Percentiles rank a stretch among this genome's conserved stretches.
phyloP scores from a whole-genome alignment of 2,888 invertebrate genomes.

The Drosophila yooni region DNA sequence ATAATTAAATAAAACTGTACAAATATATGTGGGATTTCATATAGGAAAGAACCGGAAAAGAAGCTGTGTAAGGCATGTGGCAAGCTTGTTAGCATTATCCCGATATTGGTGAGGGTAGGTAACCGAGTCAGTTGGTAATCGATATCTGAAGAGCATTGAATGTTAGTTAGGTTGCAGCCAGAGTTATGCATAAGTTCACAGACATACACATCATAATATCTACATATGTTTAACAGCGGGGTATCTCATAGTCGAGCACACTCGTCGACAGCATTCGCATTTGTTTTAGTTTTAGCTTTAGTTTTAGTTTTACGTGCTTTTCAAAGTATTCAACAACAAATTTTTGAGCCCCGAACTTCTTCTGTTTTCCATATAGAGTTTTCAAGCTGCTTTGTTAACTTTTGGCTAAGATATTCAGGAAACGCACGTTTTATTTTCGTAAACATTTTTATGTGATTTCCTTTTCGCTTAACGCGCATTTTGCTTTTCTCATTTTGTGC shows the following conservation, averaged over 20 bases:
- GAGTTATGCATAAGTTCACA: not conserved
- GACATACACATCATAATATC: not conserved
- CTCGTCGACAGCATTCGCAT: not conserved
- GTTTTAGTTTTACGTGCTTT: conserved; percentile 30
- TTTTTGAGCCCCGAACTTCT: conserved; percentile 7
- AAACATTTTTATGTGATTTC: conserved; percentile 64
- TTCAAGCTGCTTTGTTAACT: conserved; percentile 20
- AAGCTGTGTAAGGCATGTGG: too few relatives aligned
- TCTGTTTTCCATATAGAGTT: not conserved
- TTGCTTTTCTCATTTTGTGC: conserved; percentile 2
- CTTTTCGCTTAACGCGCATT: conserved; percentile 24
- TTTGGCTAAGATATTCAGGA: conserved; percentile 3
- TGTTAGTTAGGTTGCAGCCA: not conserved
- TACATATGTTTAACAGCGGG: conserved; percentile 12
- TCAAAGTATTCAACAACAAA: conserved; percentile 5
- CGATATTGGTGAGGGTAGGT: not conserved
- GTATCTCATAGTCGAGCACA: not conserved
- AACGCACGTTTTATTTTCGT: conserved; percentile 15
- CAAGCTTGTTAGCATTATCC: not conserved
- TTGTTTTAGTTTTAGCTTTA: conserved; percentile 2
- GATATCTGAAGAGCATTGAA: not conserved
- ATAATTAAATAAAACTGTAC: not conserved
- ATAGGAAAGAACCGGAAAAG: too few relatives aligned
- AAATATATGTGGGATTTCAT: not conserved
- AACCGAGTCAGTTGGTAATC: not conserved